Base-by-base conservation (phyloP, 64 coral and sea anemone genomes). In the Hydrozoanthus tunicans region DNA sequence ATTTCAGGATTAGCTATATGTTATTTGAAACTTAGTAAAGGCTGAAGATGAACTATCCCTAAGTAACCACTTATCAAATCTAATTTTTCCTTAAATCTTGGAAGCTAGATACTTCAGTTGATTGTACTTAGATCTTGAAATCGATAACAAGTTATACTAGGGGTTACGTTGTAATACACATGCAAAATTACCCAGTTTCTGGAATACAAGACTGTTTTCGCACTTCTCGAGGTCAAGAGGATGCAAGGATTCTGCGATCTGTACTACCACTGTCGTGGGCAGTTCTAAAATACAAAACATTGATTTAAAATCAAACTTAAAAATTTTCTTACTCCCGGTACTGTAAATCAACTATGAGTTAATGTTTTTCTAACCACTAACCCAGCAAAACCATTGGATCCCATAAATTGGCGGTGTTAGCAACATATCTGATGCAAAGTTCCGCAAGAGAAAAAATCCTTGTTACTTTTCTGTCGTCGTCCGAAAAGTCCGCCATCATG, bases 221-320 rank as follows among this genome's bases (percentile, higher is more conserved):
- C 23, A 88, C 12, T 59, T 88, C 69, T 88, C 84, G 43, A 88
- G 84, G 70, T 88, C 84, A 56, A 88, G 11, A 8, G 84, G 84
- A 59, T 88, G 84, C 7, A 88, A 69, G 17, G 56, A 59, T 26
- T 74, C 84, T 26, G 84, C 84, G 74, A 88, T 88, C 23, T 88
- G 68, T 73, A 88, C 24, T 12, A 88, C 55, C 24, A 88, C 8
- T 32, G 24, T 59, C 54, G 26, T 88, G 2, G 84, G 84, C 24
- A 88, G 4, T 3, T 74, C 84, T 88, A 54, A 26, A 88, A 73
- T 43, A 32, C 53, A 70, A 54, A 23, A 67, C 51, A 54, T 64
- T 7, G 0, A 32, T 58, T 7, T n/a, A 17, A 56, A 11, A 77
- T 10, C 52, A 53, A 82, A 20, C n/a, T 79, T 14, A 80, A 23